Evolutionary conservation across 2,888 invertebrate genomes (phyloP), one percentile per base, ranked within the genome.

Genomic region (Notodonta ziczac): DNA sequence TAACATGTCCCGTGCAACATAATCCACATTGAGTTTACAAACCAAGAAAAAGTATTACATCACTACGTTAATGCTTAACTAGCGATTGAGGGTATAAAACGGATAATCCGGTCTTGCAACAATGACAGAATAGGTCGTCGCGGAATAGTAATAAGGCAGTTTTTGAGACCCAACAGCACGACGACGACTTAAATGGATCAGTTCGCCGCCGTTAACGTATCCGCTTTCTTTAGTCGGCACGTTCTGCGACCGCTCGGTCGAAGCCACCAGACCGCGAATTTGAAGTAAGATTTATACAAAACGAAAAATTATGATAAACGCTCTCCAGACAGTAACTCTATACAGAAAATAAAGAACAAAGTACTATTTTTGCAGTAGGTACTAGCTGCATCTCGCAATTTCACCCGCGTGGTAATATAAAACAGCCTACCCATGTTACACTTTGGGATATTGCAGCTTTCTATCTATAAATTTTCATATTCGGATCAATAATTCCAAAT

Each of bases 21-120:
- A 55, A 35, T 24, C 51, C 9, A 24, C 32, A 24, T 24, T 46
- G 46, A 5, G 46, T n/a, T 50, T 13, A 12, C 32, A 52, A 52
- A 10, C 8, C 4, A 13, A 52, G 52, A 52, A 53, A 53, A 35
- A 13, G 12, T n/a, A 39, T 35, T 10, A 51, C 52, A 39, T 46
- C 58, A 62, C 63, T 16, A 62, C 59, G 58, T 70, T 67, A 70
- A 76, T 74, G 76, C 76, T 70, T 63, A 65, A 74, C 72, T 66
- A 69, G 69, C 78, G 66, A 76, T 80, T 70, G 70, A 70, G 65
- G 60, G 76, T 77, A 78, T 79, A 74, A 76, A 64, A 67, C 62
- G 69, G 73, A 67, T 72, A 55, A 58, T 56, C 60, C 61, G 54
- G 58, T 62, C 57, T 68, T 63, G 56, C 42, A 44, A 65, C 58